phyloP scores from a whole-genome alignment of 2,797 vertebrate genomes.

The Melanotaenia parkinsoni region DNA sequence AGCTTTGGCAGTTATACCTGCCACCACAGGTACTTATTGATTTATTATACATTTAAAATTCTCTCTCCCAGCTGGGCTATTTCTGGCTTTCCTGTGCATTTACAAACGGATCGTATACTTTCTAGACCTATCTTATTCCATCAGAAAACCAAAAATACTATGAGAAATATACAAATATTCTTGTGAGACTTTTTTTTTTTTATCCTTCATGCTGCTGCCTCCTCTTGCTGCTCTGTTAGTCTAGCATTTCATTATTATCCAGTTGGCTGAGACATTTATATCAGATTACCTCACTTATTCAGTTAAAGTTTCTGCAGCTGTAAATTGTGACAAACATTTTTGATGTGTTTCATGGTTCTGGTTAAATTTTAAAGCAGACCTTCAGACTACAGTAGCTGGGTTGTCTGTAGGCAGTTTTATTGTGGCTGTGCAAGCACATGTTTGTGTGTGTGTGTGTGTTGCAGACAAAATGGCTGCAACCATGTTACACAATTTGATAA shows the following conservation, averaged over 20 bases:
- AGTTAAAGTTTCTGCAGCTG: constrained; percentile 39
- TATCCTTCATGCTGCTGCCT: constrained; percentile 8
- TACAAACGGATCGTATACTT: constrained; percentile 45
- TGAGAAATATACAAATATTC: constrained; percentile 36
- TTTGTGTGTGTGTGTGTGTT: constrained; percentile 16
- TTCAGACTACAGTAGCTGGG: constrained; percentile 52
- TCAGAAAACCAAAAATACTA: constrained; percentile 53
- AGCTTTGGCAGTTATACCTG: constrained; percentile 68
- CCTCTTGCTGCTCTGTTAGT: constrained; percentile 16
- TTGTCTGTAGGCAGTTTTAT: constrained; percentile 65
- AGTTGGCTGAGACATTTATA: constrained; percentile 55
- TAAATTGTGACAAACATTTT: constrained; percentile 55
- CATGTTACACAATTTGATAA: constrained; percentile 63
- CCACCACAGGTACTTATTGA: constrained; percentile 65
- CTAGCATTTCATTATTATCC: constrained; percentile 63
- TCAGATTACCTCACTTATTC: constrained; percentile 57
- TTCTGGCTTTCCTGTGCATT: constrained; percentile 42
- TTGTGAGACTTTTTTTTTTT: constrained; percentile 4
- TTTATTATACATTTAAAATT: constrained; percentile 61
- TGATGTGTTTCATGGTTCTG: constrained; percentile 25
- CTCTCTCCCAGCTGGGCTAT: constrained; percentile 40
- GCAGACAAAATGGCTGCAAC: constrained; percentile 70
- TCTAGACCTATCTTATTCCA: constrained; percentile 38
- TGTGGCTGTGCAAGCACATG: constrained; percentile 22
- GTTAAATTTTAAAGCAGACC: constrained; percentile 53